Percentiles rank a stretch among this genome's conserved stretches.
These are phyloP conservation scores for Tachyglossus aculeatus DNA, from an alignment of 2,797 vertebrate genomes.

Conservation along the genomic window DNA sequence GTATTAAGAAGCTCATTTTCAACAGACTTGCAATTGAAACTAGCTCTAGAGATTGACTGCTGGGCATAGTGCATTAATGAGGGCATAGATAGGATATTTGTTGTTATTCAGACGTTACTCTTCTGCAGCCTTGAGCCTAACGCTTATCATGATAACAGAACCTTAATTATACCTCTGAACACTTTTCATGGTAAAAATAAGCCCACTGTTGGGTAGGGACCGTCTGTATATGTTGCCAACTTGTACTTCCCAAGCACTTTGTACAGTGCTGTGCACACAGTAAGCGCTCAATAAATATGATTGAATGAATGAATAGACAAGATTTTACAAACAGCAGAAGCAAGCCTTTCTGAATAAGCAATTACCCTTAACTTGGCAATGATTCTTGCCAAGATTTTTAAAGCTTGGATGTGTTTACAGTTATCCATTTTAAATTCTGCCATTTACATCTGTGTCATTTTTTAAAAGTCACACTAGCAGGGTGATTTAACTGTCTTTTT, in stretches of 20 bases:
- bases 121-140: no score
- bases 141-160: background rate
- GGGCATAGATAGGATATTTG: no score
- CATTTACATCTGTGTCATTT: constrained; percentile 45
- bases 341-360: background rate
- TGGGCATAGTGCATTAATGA: no score
- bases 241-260: no score
- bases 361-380: constrained; percentile 1
- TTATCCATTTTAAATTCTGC: constrained; percentile 26
- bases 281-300: no score
- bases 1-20: no score
- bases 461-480: constrained; percentile 21
- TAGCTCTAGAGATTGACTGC: no score
- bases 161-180: background rate
- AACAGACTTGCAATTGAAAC: no score
- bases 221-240: no score
- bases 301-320: background rate
- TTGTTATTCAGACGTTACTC: no score
- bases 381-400: background rate
- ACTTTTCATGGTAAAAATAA: background rate
- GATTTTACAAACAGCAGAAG: background rate
- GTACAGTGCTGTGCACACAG: no score
- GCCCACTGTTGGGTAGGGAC: no score
- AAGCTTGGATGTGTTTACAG: background rate
- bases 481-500: constrained; percentile 30